Percentiles rank a stretch among this genome's conserved stretches.
Evolutionary conservation across 2,113 vertebrate species (phyloP).

Genomic region (Porphyrio hochstetteri): DNA sequence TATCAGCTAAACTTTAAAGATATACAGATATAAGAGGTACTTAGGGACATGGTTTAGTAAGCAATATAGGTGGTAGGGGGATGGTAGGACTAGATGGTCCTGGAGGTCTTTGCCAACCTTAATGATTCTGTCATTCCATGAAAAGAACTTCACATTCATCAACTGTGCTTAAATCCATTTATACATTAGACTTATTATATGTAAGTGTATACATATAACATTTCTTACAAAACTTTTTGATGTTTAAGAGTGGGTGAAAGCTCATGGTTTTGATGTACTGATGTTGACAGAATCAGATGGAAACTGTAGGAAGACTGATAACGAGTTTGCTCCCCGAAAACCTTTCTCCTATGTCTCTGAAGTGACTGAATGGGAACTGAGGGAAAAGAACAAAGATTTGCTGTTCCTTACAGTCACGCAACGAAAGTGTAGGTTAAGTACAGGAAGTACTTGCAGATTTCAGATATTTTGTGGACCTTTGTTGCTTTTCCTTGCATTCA

Average conservation of each 20-base stretch:
- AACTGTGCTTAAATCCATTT: neutral
- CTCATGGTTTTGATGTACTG: neutral
- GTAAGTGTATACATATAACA: too few relatives aligned
- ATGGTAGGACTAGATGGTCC: too few relatives aligned
- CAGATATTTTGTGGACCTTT: conserved; percentile 65
- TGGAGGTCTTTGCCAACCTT: too few relatives aligned
- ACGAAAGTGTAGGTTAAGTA: conserved; percentile 58
- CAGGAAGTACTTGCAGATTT: conserved; percentile 66
- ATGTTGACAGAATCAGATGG: conserved; percentile 19
- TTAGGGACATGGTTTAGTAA: too few relatives aligned
- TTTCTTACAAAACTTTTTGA: neutral
- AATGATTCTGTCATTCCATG: too few relatives aligned
- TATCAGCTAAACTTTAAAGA: too few relatives aligned
- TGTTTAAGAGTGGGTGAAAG: neutral
- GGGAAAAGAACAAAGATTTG: conserved; percentile 60
- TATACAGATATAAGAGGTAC: too few relatives aligned
- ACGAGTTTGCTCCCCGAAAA: conserved; percentile 40
- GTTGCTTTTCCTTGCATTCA: conserved; percentile 72
- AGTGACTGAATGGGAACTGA: conserved; percentile 1
- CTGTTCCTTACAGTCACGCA: conserved; percentile 65
- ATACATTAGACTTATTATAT: neutral
- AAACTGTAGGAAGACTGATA: conserved; percentile 59
- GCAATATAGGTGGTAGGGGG: too few relatives aligned
- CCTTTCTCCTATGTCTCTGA: conserved; percentile 25
- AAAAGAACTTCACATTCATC: neutral